These are phyloP conservation scores for Lytechinus pictus DNA, from an alignment of 35 echinoderm and acorn worm species.

Conservation along the genomic window DNA sequence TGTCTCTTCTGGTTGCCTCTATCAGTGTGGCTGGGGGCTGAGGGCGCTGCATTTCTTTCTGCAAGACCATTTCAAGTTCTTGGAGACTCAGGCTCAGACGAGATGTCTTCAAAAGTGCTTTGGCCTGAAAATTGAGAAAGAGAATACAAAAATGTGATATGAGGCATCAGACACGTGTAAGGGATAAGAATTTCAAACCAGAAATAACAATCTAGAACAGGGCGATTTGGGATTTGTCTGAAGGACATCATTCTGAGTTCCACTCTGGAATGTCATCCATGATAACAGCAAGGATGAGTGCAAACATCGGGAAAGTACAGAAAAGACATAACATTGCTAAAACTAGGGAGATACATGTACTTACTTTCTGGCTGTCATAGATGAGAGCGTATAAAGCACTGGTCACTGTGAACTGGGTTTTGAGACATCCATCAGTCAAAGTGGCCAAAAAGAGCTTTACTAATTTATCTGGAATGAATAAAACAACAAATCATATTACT, in stretches of 20 bases:
- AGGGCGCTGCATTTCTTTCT: constrained; percentile 44
- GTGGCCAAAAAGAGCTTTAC: constrained; percentile 62
- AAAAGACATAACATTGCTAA: too few relatives aligned
- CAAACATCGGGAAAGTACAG: too few relatives aligned
- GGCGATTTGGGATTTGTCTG: too few relatives aligned
- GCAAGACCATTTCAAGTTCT: constrained; percentile 24
- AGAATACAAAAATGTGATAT: too few relatives aligned
- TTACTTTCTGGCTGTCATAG: constrained; percentile 82
- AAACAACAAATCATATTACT: not conserved
- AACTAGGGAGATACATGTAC: not conserved
- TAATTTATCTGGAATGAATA: constrained; percentile 60
- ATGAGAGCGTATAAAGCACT: constrained; percentile 77
- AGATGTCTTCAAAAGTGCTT: constrained; percentile 54
- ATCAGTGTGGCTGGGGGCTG: not conserved
- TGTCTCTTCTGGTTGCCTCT: constrained; percentile 12
- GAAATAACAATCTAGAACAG: too few relatives aligned
- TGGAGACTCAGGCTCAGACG: constrained; percentile 34
- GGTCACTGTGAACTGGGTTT: constrained; percentile 58
- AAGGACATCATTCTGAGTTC: too few relatives aligned
- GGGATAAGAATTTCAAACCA: too few relatives aligned
- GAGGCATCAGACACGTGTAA: too few relatives aligned
- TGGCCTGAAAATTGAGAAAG: constrained; percentile 25
- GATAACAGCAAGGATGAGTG: too few relatives aligned
- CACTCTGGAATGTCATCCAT: too few relatives aligned
- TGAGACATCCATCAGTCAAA: constrained; percentile 48